phyloP scores from a whole-genome alignment of 23 tunicate genomes.

The Diplosoma virens region DNA sequence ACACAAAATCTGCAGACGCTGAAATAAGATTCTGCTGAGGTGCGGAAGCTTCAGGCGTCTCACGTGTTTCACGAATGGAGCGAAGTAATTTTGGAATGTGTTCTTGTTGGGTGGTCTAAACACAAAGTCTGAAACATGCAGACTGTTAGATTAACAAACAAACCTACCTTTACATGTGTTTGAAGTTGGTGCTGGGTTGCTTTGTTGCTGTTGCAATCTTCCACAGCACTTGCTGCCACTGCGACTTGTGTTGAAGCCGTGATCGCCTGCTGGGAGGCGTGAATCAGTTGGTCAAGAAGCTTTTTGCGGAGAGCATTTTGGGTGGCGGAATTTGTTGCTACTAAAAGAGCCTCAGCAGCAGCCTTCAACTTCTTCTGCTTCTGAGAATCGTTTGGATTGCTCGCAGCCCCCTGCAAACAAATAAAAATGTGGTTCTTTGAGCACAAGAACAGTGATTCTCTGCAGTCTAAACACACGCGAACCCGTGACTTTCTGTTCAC shows the following conservation, averaged over 20 bases:
- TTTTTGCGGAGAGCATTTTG: conserved; percentile 78
- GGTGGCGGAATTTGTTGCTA: conserved; percentile 88
- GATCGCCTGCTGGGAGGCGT: conserved; percentile 70
- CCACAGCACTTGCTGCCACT: conserved; percentile 82
- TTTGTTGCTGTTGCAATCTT: conserved; percentile 78
- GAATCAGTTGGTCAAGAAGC: conserved; percentile 49
- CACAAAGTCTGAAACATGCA: background rate
- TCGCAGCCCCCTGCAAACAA: conserved; percentile 89
- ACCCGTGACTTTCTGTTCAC: too few species aligned
- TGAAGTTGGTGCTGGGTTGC: conserved; percentile 64
- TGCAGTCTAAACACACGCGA: too few species aligned
- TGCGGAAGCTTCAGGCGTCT: conserved; percentile 52
- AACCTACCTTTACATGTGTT: conserved; percentile 81
- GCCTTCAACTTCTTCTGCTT: conserved; percentile 69
- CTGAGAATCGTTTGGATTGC: conserved; percentile 86
- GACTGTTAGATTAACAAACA: background rate
- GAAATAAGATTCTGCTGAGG: conserved; percentile 78
- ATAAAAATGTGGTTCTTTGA: too few species aligned
- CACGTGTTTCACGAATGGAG: conserved; percentile 41
- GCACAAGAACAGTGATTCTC: too few species aligned
- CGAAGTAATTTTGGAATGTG: conserved; percentile 71
- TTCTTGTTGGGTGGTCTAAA: conserved; percentile 55
- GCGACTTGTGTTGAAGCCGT: conserved; percentile 84
- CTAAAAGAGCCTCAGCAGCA: conserved; percentile 80
- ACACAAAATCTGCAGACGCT: conserved; percentile 73